phyloP scores from a whole-genome alignment of 2,888 invertebrate genomes.

The Hypsopygia costalis region DNA sequence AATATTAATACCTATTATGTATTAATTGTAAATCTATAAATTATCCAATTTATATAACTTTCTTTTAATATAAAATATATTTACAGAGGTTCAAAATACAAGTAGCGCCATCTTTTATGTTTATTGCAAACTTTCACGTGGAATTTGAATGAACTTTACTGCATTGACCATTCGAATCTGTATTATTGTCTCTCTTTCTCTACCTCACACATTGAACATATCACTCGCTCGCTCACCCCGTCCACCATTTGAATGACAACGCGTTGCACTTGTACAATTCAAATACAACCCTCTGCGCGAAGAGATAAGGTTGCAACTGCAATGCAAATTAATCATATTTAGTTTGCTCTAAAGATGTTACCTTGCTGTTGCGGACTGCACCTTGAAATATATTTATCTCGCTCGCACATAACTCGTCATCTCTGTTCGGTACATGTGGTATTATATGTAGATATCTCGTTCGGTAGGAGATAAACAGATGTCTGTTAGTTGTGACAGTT shows the following conservation, averaged over 20 bases:
- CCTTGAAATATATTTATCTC: constrained; percentile 65
- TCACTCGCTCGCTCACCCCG: constrained; percentile 45
- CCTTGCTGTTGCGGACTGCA: constrained; percentile 54
- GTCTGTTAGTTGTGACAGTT: constrained; percentile 60
- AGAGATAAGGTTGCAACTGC: constrained; percentile 70
- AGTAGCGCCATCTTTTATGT: constrained; percentile 67
- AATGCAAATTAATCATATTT: constrained; percentile 48
- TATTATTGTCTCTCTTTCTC: constrained; percentile 45
- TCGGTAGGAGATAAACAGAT: constrained; percentile 69
- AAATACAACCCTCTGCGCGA: constrained; percentile 53
- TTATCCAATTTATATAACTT: too few relatives aligned
- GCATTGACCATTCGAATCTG: constrained; percentile 53
- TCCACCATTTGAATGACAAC: constrained; percentile 39
- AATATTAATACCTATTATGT: too few relatives aligned
- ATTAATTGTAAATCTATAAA: too few relatives aligned
- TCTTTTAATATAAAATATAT: too few relatives aligned
- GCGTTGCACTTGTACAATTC: constrained; percentile 38
- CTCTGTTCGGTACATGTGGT: constrained; percentile 65
- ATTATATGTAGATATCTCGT: constrained; percentile 76
- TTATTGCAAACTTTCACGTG: constrained; percentile 45
- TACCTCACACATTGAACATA: constrained; percentile 31
- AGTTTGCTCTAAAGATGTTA: constrained; percentile 51
- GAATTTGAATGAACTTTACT: constrained; percentile 50
- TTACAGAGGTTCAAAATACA: constrained; percentile 16
- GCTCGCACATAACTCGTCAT: constrained; percentile 53